phyloP scores from a whole-genome alignment of 2,113 vertebrate genomes.

The Theristicus caerulescens region DNA sequence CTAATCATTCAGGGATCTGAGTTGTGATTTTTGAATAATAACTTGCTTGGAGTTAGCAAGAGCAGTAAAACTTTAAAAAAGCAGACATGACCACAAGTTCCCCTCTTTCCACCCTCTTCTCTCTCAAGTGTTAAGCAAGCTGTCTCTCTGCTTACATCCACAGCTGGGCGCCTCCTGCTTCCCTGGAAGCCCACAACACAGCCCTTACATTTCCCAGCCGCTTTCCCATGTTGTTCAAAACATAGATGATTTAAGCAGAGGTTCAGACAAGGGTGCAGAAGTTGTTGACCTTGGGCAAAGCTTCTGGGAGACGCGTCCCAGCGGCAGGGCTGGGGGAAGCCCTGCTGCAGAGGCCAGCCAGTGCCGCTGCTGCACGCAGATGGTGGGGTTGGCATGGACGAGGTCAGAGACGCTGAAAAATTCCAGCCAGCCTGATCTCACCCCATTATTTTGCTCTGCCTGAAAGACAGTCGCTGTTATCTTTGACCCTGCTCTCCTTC shows the following conservation, averaged over 20 bases:
- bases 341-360: neutral
- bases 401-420: neutral
- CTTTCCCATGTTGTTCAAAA: neutral
- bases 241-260: neutral
- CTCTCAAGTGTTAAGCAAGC: neutral
- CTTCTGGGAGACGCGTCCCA: no score
- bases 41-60: neutral
- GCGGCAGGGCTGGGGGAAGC: neutral
- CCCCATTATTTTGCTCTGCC: neutral
- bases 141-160: neutral
- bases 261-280: neutral
- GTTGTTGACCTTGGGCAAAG: neutral
- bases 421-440: neutral
- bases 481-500: neutral
- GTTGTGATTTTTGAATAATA: neutral
- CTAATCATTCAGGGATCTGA: neutral
- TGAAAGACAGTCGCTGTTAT: neutral
- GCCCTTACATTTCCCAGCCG: neutral
- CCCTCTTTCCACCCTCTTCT: neutral
- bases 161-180: neutral
- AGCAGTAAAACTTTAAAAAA: neutral
- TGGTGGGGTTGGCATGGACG: rapidly evolving
- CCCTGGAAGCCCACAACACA: neutral
- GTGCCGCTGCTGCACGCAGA: neutral
- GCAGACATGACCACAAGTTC: neutral